These are phyloP conservation scores for Chaetogeoica ovagalla DNA, from an alignment of 2,888 invertebrate genomes.

Conservation along the genomic window DNA sequence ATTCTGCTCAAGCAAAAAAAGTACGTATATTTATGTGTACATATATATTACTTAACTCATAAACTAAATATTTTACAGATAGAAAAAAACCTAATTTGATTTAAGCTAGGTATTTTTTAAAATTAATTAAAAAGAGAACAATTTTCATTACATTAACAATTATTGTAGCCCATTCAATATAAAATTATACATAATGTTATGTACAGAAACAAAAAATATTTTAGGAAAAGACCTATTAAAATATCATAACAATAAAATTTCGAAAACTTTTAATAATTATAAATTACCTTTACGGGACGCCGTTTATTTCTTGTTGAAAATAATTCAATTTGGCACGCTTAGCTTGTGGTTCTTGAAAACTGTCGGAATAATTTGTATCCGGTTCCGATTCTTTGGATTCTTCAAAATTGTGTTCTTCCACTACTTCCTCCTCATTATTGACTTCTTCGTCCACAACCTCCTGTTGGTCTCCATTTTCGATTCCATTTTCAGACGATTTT, in stretches of 20 bases:
- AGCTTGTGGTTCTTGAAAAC: constrained; percentile 48
- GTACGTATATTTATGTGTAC: too few relatives aligned
- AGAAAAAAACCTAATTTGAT: constrained; percentile 45
- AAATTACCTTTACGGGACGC: constrained; percentile 46
- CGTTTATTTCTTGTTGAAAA: constrained; percentile 50
- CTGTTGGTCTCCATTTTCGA: constrained; percentile 21
- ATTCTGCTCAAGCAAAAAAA: constrained; percentile 40
- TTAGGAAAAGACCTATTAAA: constrained; percentile 42
- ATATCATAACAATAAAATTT: constrained; percentile 48
- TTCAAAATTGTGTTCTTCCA: constrained; percentile 31
- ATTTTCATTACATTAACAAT: constrained; percentile 40
- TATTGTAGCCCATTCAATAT: constrained; percentile 38
- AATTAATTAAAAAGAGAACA: constrained; percentile 47
- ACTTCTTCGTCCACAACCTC: constrained; percentile 23
- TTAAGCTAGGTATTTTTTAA: constrained; percentile 38
- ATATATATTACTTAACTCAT: constrained; percentile 29
- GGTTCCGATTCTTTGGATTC: constrained; percentile 45
- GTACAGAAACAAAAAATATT: constrained; percentile 6
- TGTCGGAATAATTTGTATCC: constrained; percentile 43
- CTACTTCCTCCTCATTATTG: constrained; percentile 20
- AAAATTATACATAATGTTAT: constrained; percentile 41
- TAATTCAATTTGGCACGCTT: constrained; percentile 51
- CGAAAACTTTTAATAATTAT: constrained; percentile 32
- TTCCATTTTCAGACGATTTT: constrained; percentile 40
- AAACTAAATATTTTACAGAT: constrained; percentile 46